These are phyloP conservation scores for Atherix ibis DNA, from an alignment of 2,888 invertebrate genomes.

Conservation along the genomic window DNA sequence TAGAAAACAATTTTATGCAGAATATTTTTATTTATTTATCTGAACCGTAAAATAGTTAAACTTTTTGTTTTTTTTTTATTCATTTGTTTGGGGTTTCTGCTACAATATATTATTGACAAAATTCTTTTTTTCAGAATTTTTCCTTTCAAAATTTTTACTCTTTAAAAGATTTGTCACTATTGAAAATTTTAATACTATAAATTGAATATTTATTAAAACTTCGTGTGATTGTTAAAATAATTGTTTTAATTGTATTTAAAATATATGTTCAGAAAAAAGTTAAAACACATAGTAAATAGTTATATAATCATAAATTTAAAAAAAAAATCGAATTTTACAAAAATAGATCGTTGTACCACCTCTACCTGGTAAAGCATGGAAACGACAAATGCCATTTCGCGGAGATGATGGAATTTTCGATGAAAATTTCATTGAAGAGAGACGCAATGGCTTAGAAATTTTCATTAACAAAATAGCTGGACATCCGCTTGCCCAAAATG, in stretches of 20 bases:
- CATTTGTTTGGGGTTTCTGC: too few species aligned
- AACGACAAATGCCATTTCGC: conserved; percentile 94
- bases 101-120: too few species aligned
- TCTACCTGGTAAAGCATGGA: conserved; percentile 95
- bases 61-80: background rate
- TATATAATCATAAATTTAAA: conserved; percentile 5
- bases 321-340: too few species aligned
- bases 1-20: too few species aligned
- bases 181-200: too few species aligned
- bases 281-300: background rate
- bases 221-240: too few species aligned
- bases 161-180: too few species aligned
- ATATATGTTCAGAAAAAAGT: background rate
- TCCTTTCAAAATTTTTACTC: too few species aligned
- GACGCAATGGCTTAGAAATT: conserved; percentile 91
- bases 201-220: background rate
- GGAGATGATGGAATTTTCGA: conserved; percentile 99
- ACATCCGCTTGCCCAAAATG: conserved; percentile 96
- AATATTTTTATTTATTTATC: background rate
- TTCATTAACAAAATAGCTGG: conserved; percentile 99
- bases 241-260: too few species aligned
- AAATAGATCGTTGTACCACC: conserved; percentile 99
- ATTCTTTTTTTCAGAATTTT: too few species aligned
- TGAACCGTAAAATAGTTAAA: background rate
- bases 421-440: conserved; percentile 97